phyloP scores from a whole-genome alignment of 2,888 invertebrate species.

The Amblyjoppa proteus region DNA sequence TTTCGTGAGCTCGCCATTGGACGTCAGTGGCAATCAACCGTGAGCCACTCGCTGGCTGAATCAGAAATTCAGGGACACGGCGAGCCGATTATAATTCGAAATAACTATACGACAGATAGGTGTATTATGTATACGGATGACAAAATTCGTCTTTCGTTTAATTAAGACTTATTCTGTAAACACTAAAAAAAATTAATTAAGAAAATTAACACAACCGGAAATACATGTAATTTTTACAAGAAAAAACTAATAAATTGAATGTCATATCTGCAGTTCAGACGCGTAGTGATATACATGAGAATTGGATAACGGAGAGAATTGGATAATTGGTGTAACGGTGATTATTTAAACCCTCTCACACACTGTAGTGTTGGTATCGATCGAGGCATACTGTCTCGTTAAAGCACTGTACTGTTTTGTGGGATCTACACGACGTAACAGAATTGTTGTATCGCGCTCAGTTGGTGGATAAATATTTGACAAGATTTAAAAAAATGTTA shows the following conservation, averaged over 20 bases:
- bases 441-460: not conserved
- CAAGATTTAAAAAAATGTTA: not conserved
- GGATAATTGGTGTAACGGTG: not conserved
- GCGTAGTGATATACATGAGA: too few species aligned
- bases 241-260: not conserved
- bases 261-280: not conserved
- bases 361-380: not conserved
- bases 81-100: slow-evolving; percentile 66
- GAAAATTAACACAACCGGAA: not conserved
- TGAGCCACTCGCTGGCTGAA: slow-evolving; percentile 74
- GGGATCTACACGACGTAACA: too few species aligned
- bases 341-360: not conserved
- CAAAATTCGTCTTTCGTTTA: slow-evolving; percentile 7
- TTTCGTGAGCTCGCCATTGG: slow-evolving; percentile 81
- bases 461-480: not conserved
- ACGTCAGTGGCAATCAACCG: slow-evolving; percentile 83
- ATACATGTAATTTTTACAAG: not conserved
- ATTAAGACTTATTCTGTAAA: slow-evolving; percentile 1
- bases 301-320: too few species aligned
- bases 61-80: slow-evolving; percentile 71
- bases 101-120: slow-evolving; percentile 28
- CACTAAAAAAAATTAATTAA: not conserved
- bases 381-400: too few species aligned
- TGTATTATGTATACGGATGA: slow-evolving; percentile 25
- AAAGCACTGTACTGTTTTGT: too few species aligned